Evolutionary conservation across 2,888 invertebrate genomes (phyloP).

Genomic region (Antheraea assamensis): DNA sequence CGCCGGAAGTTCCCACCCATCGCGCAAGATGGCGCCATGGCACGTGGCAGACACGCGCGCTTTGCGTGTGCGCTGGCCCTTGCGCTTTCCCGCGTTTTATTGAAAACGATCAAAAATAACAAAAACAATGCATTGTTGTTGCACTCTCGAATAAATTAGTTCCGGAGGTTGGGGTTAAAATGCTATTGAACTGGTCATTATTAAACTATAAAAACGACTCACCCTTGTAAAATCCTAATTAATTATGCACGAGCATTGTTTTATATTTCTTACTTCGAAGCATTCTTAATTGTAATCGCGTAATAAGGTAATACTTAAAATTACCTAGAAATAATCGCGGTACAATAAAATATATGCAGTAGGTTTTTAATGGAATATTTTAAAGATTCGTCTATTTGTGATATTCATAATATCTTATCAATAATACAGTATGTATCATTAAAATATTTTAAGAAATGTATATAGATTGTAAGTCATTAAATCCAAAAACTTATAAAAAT

Average conservation of each 20-base stretch:
- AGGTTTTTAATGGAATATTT: too few relatives aligned
- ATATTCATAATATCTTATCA: too few relatives aligned
- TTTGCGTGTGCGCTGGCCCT: constrained; percentile 53
- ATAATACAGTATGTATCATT: too few relatives aligned
- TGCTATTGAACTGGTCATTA: constrained; percentile 77
- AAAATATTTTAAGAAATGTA: too few relatives aligned
- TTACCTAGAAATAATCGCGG: not conserved
- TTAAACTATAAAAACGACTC: constrained; percentile 46
- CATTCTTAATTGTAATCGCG: not conserved
- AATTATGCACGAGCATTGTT: not conserved
- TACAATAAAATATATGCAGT: too few relatives aligned
- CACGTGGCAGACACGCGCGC: constrained; percentile 62
- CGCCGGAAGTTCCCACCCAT: constrained; percentile 77
- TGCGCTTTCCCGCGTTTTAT: constrained; percentile 70
- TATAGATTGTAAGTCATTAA: too few relatives aligned
- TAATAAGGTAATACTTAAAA: not conserved
- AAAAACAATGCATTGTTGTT: constrained; percentile 70
- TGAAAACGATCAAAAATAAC: constrained; percentile 76
- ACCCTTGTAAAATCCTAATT: constrained; percentile 8
- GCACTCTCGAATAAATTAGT: constrained; percentile 74
- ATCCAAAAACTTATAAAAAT: too few relatives aligned
- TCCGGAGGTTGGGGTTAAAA: constrained; percentile 71
- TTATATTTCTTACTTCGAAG: not conserved
- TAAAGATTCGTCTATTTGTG: too few relatives aligned
- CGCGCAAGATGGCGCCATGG: constrained; percentile 65